Base-by-base conservation (phyloP, 2,113 vertebrate species). In the Rhizomys pruinosus region DNA sequence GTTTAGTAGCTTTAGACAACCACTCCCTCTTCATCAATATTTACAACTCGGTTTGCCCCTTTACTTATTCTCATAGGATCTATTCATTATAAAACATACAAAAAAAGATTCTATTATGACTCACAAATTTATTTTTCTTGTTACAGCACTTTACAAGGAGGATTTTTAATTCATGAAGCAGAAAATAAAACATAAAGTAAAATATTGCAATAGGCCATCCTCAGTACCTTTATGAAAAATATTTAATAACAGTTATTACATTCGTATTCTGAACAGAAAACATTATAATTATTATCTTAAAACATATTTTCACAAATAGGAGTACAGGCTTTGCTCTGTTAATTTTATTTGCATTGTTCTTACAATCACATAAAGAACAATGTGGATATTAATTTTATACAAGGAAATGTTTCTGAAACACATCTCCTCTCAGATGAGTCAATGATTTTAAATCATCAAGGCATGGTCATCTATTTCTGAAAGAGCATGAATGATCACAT, bases 381-480 rank as follows among this genome's bases (percentile, higher is more conserved):
- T 90, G 61, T 69, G 39, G 69, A 25, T 63, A 63, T 88, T 92
- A 76, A 79, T 29, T 84, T 91, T 91, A n/a, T 52, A 68, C 52
- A 47, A 80, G 59, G 44, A 84, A 42, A 42, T 71, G 27, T 17
- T 72, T 23, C 82, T 77, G 61, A 93, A 78, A 76, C 5, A 39
- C 44, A 19, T 86, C 2, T 66, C 22, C 52, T 68, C 29, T 85
- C 42, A 20, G 71, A 42, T 5, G 13, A 17, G 11, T 87, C 69
- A 63, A 3, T 68, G 34, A 80, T 73, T 84, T 80, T n/a, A n/a
- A n/a, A n/a, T n/a, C n/a, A n/a, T n/a, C n/a, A n/a, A n/a, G n/a
- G n/a, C n/a, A n/a, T n/a, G n/a, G n/a, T n/a, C n/a, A n/a, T 61
- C 11, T 85, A 7, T 63, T 37, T 84, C 94, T 39, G 66, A 87